Conservation (phyloP, 2,888 invertebrate genomes). For the Diachrysia chrysitis region DNA sequence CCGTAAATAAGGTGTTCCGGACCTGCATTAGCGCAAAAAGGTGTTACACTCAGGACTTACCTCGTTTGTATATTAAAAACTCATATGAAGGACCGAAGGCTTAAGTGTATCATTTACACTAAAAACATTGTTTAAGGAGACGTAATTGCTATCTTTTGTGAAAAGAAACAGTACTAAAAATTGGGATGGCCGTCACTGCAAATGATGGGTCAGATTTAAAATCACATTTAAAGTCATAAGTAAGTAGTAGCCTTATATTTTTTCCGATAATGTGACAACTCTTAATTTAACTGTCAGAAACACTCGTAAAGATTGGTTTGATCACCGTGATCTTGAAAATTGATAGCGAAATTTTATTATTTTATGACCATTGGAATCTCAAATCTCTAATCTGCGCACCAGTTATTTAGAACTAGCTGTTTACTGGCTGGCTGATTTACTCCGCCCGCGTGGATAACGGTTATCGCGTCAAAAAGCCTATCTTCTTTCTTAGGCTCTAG, state of each 20-base stretch:
- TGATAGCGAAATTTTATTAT: too few species aligned
- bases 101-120: slow-evolving; percentile 72
- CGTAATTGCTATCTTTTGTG: slow-evolving; percentile 64
- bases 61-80: slow-evolving; percentile 73
- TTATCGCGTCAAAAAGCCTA: too few species aligned
- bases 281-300: too few species aligned
- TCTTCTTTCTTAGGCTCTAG: too few species aligned
- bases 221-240: slow-evolving; percentile 1
- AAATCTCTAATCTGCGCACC: too few species aligned
- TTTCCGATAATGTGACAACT: background rate
- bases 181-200: slow-evolving; percentile 43
- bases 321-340: too few species aligned
- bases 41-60: slow-evolving; percentile 77
- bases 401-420: too few species aligned
- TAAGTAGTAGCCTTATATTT: background rate
- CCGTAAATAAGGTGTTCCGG: slow-evolving; percentile 82
- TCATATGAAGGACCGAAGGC: slow-evolving; percentile 64
- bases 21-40: slow-evolving; percentile 79
- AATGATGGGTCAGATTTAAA: slow-evolving; percentile 31
- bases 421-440: too few species aligned
- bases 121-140: slow-evolving; percentile 72
- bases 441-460: too few species aligned
- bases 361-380: too few species aligned
- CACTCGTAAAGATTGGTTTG: too few species aligned
- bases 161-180: slow-evolving; percentile 53